Base-by-base conservation (phyloP, 1,140 invertebrate genomes). In the Amyelois transitella region DNA sequence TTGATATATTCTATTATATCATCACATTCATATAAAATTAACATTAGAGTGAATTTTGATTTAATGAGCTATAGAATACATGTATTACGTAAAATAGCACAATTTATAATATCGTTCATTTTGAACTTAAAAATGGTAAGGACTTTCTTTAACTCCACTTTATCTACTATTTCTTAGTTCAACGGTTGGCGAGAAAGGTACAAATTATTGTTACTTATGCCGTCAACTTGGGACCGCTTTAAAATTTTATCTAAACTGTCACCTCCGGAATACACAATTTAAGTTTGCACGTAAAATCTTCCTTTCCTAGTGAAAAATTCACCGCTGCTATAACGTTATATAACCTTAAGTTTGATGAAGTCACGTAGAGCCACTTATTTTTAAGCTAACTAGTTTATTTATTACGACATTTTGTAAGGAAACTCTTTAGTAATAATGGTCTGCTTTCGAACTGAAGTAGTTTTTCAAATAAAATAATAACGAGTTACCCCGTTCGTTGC, bases 251-350 rank as follows among this genome's bases (percentile, higher is more conserved):
- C 69, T 75, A 67, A 75, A 77, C 68, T 75, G 72, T 77, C 77
- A 73, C 70, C 72, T 62, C 57, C 53, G 67, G 69, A 75, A 75
- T 75, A 77, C 69, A 72, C 69, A 77, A 78, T 81, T 78, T 81
- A 81, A 81, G 78, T 81, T 81, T 76, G 72, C 63, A 75, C 78
- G 71, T 81, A 77, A 81, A 81, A 81, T 75, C 67, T 71, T 70
- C 63, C 61, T 45, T 56, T 53, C 43, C 60, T 62, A 69, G 59
- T 68, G 75, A 77, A 77, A 77, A 79, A 77, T 79, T 81, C 76
- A 79, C 54, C 68, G 72, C 66, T 56, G 7, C 68, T 61, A 73
- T 58, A 64, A 52, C 62, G 61, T 62, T 66, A 72, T 72, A 73
- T 77, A 72, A 63, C 71, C 76, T 69, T 64, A 38, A 67, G 58